Base-by-base conservation (phyloP, 2,888 invertebrate species). In the Agonopterix arenella region DNA sequence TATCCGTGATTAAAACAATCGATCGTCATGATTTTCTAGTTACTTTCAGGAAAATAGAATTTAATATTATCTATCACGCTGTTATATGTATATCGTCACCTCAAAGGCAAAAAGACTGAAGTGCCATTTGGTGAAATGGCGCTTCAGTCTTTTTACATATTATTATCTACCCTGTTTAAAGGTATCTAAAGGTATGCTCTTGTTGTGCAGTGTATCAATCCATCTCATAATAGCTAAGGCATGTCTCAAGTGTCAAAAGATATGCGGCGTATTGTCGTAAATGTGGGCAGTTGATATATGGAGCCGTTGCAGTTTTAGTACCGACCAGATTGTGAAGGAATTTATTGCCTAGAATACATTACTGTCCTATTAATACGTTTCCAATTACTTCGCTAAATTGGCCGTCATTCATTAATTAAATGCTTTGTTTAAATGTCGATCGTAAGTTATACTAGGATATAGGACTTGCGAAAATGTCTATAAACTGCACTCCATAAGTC, bases 211-310 rank as follows among this genome's bases (percentile, higher is more conserved):
- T 28, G 28, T 28, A 28, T 28, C 28, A 28, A 28, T 28, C 28
- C 28, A 28, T 28, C 28, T 28, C 28, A 28, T 28, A 28, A 47
- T 10, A 11, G 47, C 42, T 11, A n/a, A 36, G 37, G 36, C 41
- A 41, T 36, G 49, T 41, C 49, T 38, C 16, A 11, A 40, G 41
- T 49, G 49, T 49, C 49, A 44, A 45, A 49, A 49, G 44, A 37
- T 45, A 49, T 45, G 40, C 40, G 38, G 37, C 11, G 11, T 8
- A 41, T 45, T 40, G 46, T 18, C 5, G 28, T n/a, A 18, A 41
- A 18, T 36, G 49, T 49, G 49, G 49, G 49, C 28, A 45, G 44
- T 41, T 49, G 40, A 45, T 45, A 40, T n/a, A 40, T 40, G n/a
- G n/a, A 42, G 11, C 36, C 13, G 36, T 36, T 36, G 42, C 42